Conservation (phyloP, 1,140 invertebrate species). For the Triops longicaudatus region DNA sequence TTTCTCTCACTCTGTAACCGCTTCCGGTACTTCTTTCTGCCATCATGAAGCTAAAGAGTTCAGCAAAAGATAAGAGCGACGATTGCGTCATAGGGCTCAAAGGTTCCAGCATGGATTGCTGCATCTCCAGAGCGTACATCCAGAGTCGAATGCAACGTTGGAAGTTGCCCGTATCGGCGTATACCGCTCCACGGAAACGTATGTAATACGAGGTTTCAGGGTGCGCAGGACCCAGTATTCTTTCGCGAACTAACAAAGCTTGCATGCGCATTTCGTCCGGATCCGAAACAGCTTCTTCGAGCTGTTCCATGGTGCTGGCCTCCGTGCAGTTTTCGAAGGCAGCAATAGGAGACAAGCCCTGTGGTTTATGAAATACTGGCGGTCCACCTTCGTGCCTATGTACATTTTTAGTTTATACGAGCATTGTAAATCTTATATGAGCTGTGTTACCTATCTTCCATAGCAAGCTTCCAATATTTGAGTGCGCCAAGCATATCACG, state of each 20-base stretch:
- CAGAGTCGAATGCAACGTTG: conserved; percentile 82
- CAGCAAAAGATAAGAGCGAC: conserved; percentile 83
- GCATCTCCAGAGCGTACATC: conserved; percentile 96
- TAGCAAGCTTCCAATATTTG: conserved; percentile 77
- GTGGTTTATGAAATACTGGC: conserved; percentile 56
- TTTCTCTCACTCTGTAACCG: conserved; percentile 10
- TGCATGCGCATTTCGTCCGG: conserved; percentile 96
- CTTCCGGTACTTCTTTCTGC: conserved; percentile 46
- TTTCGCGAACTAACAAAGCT: conserved; percentile 81
- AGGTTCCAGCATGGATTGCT: conserved; percentile 81
- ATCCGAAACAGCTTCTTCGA: conserved; percentile 80
- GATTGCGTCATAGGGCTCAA: conserved; percentile 90
- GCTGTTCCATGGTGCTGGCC: conserved; percentile 61
- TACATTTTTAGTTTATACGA: too few species aligned
- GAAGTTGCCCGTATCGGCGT: conserved; percentile 89
- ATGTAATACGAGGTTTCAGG: conserved; percentile 95
- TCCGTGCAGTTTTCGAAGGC: conserved; percentile 83
- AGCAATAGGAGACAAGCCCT: conserved; percentile 55
- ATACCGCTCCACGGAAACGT: conserved; percentile 82
- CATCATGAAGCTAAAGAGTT: conserved; percentile 91
- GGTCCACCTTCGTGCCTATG: conserved; percentile 47
- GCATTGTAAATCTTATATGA: too few species aligned
- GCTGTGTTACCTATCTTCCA: conserved; percentile 61
- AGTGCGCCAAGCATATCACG: conserved; percentile 84
- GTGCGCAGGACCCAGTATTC: conserved; percentile 86